Percentiles rank a stretch among this genome's conserved stretches.
These are phyloP conservation scores for Hippotragus niger DNA, from an alignment of 2,113 vertebrate species.

Conservation along the genomic window DNA sequence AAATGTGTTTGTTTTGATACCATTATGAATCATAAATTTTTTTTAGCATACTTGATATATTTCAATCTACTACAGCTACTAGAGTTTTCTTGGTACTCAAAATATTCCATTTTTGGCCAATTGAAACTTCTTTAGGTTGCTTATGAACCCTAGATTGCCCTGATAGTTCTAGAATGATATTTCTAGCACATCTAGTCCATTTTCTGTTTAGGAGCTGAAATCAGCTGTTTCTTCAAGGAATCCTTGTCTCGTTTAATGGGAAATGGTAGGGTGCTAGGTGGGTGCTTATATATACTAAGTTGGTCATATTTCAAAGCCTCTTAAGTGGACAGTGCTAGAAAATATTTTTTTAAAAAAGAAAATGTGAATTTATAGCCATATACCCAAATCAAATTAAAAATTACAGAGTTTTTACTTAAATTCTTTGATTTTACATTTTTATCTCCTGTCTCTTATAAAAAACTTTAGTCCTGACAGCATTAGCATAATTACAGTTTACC, in stretches of 20 bases:
- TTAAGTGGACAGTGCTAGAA: not conserved
- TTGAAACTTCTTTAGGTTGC: not conserved
- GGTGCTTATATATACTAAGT: not conserved
- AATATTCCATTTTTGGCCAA: not conserved
- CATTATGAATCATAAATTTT: not conserved
- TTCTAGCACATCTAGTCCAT: not conserved
- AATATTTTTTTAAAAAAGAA: not conserved
- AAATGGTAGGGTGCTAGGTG: not conserved
- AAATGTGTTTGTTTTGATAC: conserved; percentile 1
- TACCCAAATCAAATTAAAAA: not conserved
- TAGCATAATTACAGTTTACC: not conserved
- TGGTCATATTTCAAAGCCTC: not conserved
- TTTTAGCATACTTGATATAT: not conserved
- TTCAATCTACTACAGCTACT: not conserved
- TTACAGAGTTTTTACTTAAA: not conserved
- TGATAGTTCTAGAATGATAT: not conserved
- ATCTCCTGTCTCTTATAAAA: not conserved
- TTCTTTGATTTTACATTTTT: not conserved
- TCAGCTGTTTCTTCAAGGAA: not conserved
- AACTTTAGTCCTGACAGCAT: not conserved
- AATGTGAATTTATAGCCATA: not conserved
- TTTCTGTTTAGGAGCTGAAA: not conserved
- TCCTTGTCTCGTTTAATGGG: not conserved
- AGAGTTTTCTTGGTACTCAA: not conserved
- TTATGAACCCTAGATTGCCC: not conserved